A percentile compares a stretch with the other conserved stretches of the same genome.
These are phyloP conservation scores for Leucosticte australis DNA, from an alignment of 2,113 vertebrate genomes.

Conservation along the genomic window DNA sequence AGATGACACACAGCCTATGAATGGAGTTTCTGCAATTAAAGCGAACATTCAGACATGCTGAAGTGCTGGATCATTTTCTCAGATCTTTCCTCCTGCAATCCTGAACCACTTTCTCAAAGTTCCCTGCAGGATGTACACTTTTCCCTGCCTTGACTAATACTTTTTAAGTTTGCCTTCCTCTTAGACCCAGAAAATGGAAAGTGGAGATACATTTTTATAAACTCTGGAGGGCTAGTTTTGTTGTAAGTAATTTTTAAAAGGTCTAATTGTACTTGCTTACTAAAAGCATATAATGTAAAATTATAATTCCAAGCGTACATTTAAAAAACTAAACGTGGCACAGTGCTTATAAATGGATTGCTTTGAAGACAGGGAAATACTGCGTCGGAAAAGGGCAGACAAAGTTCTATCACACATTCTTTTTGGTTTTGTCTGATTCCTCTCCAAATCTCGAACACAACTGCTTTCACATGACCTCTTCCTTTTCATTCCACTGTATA, in stretches of 20 bases:
- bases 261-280: not conserved
- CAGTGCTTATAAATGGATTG: conserved; percentile 9
- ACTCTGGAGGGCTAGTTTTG: not conserved
- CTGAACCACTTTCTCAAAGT: not conserved
- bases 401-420: not conserved
- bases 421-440: not conserved
- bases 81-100: not conserved
- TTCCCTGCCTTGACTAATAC: not conserved
- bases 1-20: not conserved
- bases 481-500: not conserved
- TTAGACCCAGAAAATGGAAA: not conserved
- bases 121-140: not conserved
- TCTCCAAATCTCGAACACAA: not conserved
- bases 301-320: not conserved
- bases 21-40: conserved; percentile 1
- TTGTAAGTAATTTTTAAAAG: not conserved
- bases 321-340: conserved; percentile 39
- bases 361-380: conserved; percentile 3
- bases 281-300: not conserved
- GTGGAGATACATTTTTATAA: not conserved
- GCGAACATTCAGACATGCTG: not conserved
- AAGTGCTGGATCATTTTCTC: not conserved
- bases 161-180: not conserved
- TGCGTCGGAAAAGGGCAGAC: conserved; percentile 2
- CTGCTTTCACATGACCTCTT: not conserved